Percentiles rank a stretch among this genome's conserved stretches.
phyloP scores from a whole-genome alignment of 92 coral and sea anemone genomes.

The Nematostella vectensis region DNA sequence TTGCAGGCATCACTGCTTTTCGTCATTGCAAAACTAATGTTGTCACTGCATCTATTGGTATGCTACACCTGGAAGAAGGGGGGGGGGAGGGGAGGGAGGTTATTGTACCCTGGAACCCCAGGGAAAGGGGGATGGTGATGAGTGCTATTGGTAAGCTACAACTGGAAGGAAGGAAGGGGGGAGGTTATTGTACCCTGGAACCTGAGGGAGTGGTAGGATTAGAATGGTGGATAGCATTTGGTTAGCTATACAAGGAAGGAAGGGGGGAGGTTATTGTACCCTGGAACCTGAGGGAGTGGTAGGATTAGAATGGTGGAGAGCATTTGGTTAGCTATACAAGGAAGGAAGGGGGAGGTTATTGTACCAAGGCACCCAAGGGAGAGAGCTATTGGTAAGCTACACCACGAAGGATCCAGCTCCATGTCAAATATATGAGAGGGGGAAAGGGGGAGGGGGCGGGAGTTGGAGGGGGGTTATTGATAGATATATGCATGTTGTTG shows the following conservation, averaged over 20 bases:
- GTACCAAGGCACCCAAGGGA: too few relatives aligned
- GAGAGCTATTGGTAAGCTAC: slow-evolving; percentile 68
- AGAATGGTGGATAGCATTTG: too few relatives aligned
- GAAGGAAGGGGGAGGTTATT: background rate
- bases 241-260: slow-evolving; percentile 18
- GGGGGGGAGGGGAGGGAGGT: background rate
- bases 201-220: too few relatives aligned
- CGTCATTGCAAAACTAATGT: slow-evolving; percentile 83
- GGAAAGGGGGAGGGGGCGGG: too few relatives aligned
- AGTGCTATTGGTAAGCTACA: slow-evolving; percentile 68
- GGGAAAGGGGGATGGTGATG: too few relatives aligned
- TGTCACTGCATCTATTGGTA: slow-evolving; percentile 92
- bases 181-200: background rate
- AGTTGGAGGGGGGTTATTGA: too few relatives aligned
- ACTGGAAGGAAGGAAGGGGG: background rate
- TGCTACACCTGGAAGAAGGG: background rate
- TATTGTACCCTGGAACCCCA: too few relatives aligned
- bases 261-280: background rate
- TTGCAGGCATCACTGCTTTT: slow-evolving; percentile 81
- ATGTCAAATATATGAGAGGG: too few relatives aligned
- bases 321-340: slow-evolving; percentile 53
- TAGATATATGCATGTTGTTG: too few relatives aligned
- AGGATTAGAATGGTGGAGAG: too few relatives aligned
- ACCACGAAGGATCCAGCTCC: background rate
- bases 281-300: too few relatives aligned